Evolutionary conservation across 1,140 invertebrate species (phyloP).

Genomic region (Cherax quadricarinatus): DNA sequence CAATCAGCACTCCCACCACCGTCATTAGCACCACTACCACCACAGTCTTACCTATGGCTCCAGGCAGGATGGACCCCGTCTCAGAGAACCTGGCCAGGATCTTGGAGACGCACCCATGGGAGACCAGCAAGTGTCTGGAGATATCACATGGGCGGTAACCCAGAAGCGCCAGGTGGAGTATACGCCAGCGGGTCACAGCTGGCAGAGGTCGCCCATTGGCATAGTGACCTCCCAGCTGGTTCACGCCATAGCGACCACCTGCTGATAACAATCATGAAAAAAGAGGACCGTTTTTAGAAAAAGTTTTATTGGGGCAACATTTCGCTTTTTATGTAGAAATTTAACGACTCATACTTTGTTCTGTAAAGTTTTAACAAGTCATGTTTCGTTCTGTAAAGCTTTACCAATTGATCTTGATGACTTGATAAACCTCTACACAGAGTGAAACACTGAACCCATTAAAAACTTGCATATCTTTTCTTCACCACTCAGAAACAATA

Average conservation of each 20-base stretch:
- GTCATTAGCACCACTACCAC: no score
- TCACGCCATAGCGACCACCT: slow-evolving; percentile 84
- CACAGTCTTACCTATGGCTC: slow-evolving; percentile 89
- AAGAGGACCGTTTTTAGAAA: neutral
- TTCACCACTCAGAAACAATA: no score
- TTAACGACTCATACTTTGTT: no score
- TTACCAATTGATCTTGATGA: no score
- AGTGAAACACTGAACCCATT: no score
- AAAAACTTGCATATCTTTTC: no score
- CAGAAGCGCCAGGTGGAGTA: slow-evolving; percentile 95
- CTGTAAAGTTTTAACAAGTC: neutral
- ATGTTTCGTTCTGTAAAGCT: no score
- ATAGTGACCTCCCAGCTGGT: slow-evolving; percentile 94
- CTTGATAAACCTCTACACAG: no score
- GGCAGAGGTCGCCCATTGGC: slow-evolving; percentile 96
- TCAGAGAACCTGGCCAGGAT: slow-evolving; percentile 95
- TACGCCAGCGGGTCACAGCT: slow-evolving; percentile 93
- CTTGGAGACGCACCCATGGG: slow-evolving; percentile 95
- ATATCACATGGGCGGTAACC: slow-evolving; percentile 97
- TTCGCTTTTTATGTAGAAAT: no score
- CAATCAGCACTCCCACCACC: no score
- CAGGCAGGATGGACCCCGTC: slow-evolving; percentile 94
- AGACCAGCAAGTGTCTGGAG: slow-evolving; percentile 94
- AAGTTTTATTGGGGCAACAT: neutral
- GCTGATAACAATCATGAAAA: slow-evolving; percentile 39